Percentiles rank a stretch among this genome's conserved stretches.
These are phyloP conservation scores for Acanthisitta chloris DNA, from an alignment of 2,113 vertebrate species.

Conservation along the genomic window DNA sequence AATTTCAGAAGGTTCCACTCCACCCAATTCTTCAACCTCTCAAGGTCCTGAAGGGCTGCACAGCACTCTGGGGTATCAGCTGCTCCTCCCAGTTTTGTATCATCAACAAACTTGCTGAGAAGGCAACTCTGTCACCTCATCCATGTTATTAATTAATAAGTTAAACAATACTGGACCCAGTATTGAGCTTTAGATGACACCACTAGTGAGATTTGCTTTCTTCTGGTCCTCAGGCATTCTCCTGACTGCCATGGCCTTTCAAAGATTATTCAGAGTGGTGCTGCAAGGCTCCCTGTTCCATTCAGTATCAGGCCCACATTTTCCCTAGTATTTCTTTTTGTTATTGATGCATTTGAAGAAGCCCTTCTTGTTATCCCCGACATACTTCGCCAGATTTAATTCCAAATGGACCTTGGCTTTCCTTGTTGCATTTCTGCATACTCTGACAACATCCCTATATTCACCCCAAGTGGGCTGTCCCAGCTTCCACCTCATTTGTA, in stretches of 20 bases:
- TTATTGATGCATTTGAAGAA: neutral
- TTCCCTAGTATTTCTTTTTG: neutral
- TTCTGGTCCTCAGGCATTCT: neutral
- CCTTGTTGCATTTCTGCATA: neutral
- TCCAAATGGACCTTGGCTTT: neutral
- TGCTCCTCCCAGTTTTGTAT: neutral
- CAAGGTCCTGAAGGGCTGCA: neutral
- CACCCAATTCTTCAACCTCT: neutral
- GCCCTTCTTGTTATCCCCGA: neutral
- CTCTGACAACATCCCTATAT: neutral
- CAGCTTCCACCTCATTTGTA: neutral
- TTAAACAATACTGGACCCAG: neutral
- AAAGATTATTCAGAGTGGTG: too few relatives aligned
- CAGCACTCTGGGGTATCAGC: neutral
- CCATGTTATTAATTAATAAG: neutral
- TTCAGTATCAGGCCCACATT: neutral
- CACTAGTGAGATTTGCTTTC: neutral
- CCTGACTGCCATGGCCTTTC: neutral
- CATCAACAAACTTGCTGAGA: neutral
- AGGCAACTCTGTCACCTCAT: neutral
- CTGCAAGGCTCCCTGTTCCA: neutral
- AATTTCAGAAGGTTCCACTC: neutral
- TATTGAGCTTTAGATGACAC: too few relatives aligned
- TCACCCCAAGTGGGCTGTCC: neutral
- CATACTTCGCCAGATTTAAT: neutral